phyloP scores from a whole-genome alignment of 23 tunicate genomes.

The Oikopleura dioica region DNA sequence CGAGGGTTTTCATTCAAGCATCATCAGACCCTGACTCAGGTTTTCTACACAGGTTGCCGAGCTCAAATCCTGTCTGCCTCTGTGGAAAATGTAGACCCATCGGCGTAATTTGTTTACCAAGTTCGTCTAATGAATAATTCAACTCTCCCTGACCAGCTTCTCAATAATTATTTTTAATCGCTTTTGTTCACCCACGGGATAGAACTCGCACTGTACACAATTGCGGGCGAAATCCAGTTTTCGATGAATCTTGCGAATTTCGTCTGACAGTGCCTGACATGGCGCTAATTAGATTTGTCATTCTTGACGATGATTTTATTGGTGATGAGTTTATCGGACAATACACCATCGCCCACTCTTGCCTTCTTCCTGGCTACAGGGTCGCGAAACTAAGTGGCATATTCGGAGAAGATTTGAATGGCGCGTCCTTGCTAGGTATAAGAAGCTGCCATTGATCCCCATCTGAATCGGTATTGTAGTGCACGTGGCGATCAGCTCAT shows the following conservation, averaged over 20 bases:
- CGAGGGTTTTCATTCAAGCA: too few relatives aligned
- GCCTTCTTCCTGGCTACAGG: constrained; percentile 80
- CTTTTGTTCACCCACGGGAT: too few relatives aligned
- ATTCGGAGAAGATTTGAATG: constrained; percentile 75
- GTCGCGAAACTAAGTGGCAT: constrained; percentile 64
- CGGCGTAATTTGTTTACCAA: too few relatives aligned
- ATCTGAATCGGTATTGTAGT: too few relatives aligned
- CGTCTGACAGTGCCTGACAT: constrained; percentile 52
- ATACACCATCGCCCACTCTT: constrained; percentile 16
- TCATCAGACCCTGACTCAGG: too few relatives aligned
- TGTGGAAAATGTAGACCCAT: too few relatives aligned
- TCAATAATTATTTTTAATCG: too few relatives aligned
- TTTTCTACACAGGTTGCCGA: too few relatives aligned
- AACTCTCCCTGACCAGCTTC: too few relatives aligned
- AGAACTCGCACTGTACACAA: constrained; percentile 82
- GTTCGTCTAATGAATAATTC: too few relatives aligned
- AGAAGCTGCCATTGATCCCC: too few relatives aligned
- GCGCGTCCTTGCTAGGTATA: constrained; percentile 82
- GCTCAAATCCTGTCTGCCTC: too few relatives aligned
- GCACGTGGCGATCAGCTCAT: background rate
- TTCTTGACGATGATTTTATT: constrained; percentile 91
- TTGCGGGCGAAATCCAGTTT: constrained; percentile 48
- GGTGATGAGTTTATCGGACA: constrained; percentile 97
- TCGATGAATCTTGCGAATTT: constrained; percentile 70
- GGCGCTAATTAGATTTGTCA: constrained; percentile 88